Percentiles rank a stretch among this genome's conserved stretches.
phyloP scores from a whole-genome alignment of 2,888 invertebrate species.

The Drosophila pegasa region DNA sequence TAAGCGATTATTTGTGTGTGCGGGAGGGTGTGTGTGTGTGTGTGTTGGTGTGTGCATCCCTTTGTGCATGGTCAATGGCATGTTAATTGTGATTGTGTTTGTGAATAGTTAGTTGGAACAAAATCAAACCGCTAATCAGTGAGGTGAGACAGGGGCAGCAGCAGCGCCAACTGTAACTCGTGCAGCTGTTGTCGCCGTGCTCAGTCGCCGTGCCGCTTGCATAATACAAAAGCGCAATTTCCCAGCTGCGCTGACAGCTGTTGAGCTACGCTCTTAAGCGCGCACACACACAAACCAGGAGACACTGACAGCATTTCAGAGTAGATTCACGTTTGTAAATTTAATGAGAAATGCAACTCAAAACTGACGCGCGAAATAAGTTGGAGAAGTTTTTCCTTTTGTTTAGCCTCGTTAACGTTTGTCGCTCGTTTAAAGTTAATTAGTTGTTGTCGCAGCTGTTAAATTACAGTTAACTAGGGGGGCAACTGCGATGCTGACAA shows the following conservation, averaged over 20 bases:
- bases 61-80: constrained; percentile 32
- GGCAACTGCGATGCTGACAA: constrained; percentile 29
- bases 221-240: constrained; percentile 26
- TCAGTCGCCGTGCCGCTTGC: constrained; percentile 6
- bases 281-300: background rate
- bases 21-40: background rate
- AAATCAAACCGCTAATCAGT: constrained; percentile 44
- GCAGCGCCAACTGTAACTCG: background rate
- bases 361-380: constrained; percentile 29
- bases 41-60: background rate
- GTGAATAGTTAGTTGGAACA: constrained; percentile 9
- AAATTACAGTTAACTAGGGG: constrained; percentile 23
- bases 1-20: constrained; percentile 1
- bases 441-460: constrained; percentile 54
- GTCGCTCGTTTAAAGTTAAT: constrained; percentile 37
- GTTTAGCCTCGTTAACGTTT: constrained; percentile 22
- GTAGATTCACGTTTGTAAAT: constrained; percentile 23
- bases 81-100: constrained; percentile 34
- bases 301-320: background rate
- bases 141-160: constrained; percentile 10
- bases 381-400: constrained; percentile 16
- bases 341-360: constrained; percentile 35
- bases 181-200: constrained; percentile 15
- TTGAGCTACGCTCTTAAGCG: constrained; percentile 23
- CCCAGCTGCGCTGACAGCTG: constrained; percentile 31